phyloP scores from a whole-genome alignment of 2,888 invertebrate species.

The Ennomos fuscantarius region DNA sequence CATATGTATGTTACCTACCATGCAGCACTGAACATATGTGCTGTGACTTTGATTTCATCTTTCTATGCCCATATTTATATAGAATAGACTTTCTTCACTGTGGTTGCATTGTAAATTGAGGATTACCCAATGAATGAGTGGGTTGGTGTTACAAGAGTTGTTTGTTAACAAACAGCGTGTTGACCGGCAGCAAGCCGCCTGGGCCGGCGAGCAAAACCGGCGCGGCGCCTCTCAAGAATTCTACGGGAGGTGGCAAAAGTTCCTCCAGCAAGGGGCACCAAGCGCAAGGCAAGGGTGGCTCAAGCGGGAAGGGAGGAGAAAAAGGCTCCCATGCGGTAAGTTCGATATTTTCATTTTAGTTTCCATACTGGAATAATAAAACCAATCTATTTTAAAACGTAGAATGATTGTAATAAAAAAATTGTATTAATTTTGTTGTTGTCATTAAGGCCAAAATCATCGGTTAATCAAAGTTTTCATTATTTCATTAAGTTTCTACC shows the following conservation, averaged over 20 bases:
- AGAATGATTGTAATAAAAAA: background rate
- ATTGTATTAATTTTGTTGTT: constrained; percentile 1
- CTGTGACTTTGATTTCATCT: no score
- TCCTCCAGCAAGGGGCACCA: constrained; percentile 58
- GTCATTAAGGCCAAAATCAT: constrained; percentile 1
- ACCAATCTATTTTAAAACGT: no score
- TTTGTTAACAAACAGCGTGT: constrained; percentile 53
- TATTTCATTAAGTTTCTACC: no score
- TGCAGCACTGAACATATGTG: no score
- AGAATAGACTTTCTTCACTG: background rate
- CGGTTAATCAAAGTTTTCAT: no score
- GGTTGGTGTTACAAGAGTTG: constrained; percentile 10
- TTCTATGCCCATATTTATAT: no score
- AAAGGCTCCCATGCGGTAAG: constrained; percentile 67
- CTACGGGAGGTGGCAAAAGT: constrained; percentile 56
- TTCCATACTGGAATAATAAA: no score
- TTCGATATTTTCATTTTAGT: constrained; percentile 6
- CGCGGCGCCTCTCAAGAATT: constrained; percentile 64
- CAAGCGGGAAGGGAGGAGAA: constrained; percentile 58
- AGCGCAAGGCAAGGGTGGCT: constrained; percentile 61
- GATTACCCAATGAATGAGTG: background rate
- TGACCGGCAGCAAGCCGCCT: constrained; percentile 80
- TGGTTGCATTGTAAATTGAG: background rate
- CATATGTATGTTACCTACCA: no score
- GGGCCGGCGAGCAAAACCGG: constrained; percentile 83